phyloP scores from a whole-genome alignment of 2,888 invertebrate genomes.

The Schrankia costaestrigalis region DNA sequence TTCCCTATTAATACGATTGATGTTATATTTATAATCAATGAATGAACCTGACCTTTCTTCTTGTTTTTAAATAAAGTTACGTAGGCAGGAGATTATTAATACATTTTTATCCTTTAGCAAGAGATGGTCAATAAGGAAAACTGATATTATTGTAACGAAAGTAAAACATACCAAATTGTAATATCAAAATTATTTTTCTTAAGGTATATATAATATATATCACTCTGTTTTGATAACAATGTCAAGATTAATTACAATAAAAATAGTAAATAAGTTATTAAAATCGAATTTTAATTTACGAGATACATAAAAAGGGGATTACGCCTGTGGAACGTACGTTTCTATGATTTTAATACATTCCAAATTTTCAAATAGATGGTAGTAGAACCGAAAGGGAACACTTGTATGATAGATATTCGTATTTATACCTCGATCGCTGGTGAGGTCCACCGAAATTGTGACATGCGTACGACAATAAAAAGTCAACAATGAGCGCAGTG shows the following conservation, averaged over 20 bases:
- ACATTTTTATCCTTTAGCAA: too few species aligned
- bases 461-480: constrained; percentile 70
- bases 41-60: too few species aligned
- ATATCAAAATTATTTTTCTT: too few species aligned
- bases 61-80: too few species aligned
- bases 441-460: constrained; percentile 66
- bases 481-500: constrained; percentile 64
- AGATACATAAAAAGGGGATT: constrained; percentile 74
- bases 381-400: constrained; percentile 54
- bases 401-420: constrained; percentile 66
- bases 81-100: too few species aligned
- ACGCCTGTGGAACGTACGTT: constrained; percentile 49
- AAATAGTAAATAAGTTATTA: constrained; percentile 73
- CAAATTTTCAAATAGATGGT: constrained; percentile 54
- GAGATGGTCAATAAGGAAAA: too few species aligned
- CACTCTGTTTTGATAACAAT: constrained; percentile 47
- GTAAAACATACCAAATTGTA: too few species aligned
- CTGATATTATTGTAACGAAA: too few species aligned
- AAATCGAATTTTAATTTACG: constrained; percentile 75
- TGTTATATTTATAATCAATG: too few species aligned
- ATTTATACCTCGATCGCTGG: constrained; percentile 59
- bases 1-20: too few species aligned
- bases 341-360: constrained; percentile 68
- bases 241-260: constrained; percentile 57
- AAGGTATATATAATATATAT: too few species aligned